These are phyloP conservation scores for Ptilonorhynchus violaceus DNA, from an alignment of 2,113 vertebrate genomes.

Conservation along the genomic window DNA sequence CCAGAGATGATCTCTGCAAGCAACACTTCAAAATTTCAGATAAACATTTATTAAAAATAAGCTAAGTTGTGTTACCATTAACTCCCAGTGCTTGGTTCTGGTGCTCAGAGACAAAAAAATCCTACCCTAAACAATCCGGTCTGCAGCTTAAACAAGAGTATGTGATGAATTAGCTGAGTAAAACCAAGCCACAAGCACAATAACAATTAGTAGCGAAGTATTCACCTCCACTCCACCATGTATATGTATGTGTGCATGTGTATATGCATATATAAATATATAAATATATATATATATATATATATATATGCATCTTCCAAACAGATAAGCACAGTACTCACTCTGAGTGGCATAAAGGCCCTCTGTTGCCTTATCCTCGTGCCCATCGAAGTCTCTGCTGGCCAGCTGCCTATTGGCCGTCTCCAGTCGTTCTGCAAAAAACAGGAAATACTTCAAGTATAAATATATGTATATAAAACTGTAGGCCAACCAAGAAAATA, in stretches of 20 bases:
- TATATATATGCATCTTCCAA: background rate
- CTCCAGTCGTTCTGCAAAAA: slow-evolving; percentile 83
- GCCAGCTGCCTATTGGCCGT: slow-evolving; percentile 84
- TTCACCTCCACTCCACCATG: background rate
- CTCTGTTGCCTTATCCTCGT: slow-evolving; percentile 72
- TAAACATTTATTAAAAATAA: slow-evolving; percentile 30
- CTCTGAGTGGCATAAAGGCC: slow-evolving; percentile 76
- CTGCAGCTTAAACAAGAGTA: background rate
- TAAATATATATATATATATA: too few species aligned
- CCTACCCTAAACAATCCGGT: background rate
- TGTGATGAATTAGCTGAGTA: background rate
- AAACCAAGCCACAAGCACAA: background rate
- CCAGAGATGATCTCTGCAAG: background rate
- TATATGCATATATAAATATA: background rate
- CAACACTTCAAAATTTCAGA: slow-evolving; percentile 5
- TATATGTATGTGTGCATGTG: too few species aligned
- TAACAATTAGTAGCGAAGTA: background rate
- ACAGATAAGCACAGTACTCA: slow-evolving; percentile 66
- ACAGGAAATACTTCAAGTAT: slow-evolving; percentile 61
- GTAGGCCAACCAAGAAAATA: slow-evolving; percentile 38
- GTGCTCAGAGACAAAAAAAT: background rate
- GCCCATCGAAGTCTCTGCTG: slow-evolving; percentile 75
- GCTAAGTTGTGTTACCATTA: background rate
- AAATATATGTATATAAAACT: slow-evolving; percentile 41
- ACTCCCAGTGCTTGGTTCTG: background rate